A percentile compares a stretch with the other conserved stretches of the same genome.
phyloP scores from a whole-genome alignment of 2,888 invertebrate species.

The Leptinotarsa tumamoca region DNA sequence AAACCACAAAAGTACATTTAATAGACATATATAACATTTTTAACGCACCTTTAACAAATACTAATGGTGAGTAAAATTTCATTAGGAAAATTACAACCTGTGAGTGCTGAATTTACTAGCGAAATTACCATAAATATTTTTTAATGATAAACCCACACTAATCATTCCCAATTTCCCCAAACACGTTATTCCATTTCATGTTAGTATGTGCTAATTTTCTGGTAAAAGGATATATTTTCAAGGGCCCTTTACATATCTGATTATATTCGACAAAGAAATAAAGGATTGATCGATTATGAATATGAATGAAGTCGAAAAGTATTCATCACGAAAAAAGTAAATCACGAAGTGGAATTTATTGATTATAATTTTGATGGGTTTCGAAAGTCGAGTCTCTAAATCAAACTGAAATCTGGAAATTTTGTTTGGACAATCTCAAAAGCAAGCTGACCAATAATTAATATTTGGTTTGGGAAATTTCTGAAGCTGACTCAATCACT shows the following conservation, averaged over 20 bases:
- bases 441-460: conserved; percentile 16
- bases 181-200: conserved; percentile 7
- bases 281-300: conserved; percentile 7
- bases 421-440: conserved; percentile 23
- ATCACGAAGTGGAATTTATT: conserved; percentile 19
- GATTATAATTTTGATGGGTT: conserved; percentile 18
- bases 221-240: conserved; percentile 28
- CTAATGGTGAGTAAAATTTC: conserved; percentile 15
- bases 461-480: conserved; percentile 13
- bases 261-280: conserved; percentile 1
- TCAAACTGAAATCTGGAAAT: conserved; percentile 15
- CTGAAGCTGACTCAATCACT: conserved; percentile 6
- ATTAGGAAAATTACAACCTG: conserved; percentile 13
- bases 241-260: conserved; percentile 23
- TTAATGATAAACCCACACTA: conserved; percentile 16
- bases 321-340: conserved; percentile 19
- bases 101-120: conserved; percentile 3
- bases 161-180: background rate
- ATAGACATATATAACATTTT: background rate
- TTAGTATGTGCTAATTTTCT: conserved; percentile 20
- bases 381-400: background rate
- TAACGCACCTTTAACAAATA: background rate
- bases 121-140: conserved; percentile 6
- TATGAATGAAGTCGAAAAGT: conserved; percentile 22
- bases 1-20: background rate